A percentile compares a stretch with the other conserved stretches of the same genome.
phyloP scores from a whole-genome alignment of 2,888 invertebrate species.

The Drosophila tanythrix region DNA sequence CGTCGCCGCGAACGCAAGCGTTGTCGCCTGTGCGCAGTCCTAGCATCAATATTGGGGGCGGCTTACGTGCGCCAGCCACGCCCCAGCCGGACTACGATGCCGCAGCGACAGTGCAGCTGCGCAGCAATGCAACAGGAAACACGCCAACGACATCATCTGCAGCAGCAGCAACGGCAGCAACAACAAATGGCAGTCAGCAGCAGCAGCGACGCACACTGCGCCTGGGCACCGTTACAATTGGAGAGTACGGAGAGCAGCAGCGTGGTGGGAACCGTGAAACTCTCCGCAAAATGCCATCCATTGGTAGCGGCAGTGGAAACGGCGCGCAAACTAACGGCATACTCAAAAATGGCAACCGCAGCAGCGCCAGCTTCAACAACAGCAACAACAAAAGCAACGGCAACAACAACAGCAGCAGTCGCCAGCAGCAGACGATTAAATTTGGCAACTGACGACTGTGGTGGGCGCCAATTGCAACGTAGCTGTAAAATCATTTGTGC shows the following conservation, averaged over 20 bases:
- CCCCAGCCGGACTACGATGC: constrained; percentile 81
- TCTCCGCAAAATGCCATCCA: constrained; percentile 58
- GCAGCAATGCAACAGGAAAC: constrained; percentile 28
- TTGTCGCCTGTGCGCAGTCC: constrained; percentile 61
- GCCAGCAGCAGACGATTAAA: constrained; percentile 81
- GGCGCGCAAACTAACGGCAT: constrained; percentile 58
- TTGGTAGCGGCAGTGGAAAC: constrained; percentile 83
- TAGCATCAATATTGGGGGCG: constrained; percentile 57
- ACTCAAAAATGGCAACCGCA: constrained; percentile 50
- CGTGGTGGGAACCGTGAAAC: constrained; percentile 59
- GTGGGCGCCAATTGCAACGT: not conserved
- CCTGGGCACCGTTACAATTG: constrained; percentile 89
- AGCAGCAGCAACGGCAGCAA: constrained; percentile 30
- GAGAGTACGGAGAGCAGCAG: constrained; percentile 87
- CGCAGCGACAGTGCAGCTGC: constrained; percentile 47
- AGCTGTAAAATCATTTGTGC: constrained; percentile 46
- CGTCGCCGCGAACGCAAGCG: constrained; percentile 27
- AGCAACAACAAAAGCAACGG: constrained; percentile 43
- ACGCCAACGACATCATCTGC: constrained; percentile 7
- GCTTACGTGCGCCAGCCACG: constrained; percentile 73
- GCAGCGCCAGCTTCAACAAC: constrained; percentile 45
- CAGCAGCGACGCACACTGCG: constrained; percentile 85
- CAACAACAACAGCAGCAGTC: constrained; percentile 44
- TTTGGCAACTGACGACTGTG: constrained; percentile 80
- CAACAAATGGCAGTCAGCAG: constrained; percentile 33